Percentiles rank a stretch among this genome's conserved stretches.
Evolutionary conservation across 2,113 vertebrate genomes (phyloP).

Genomic region (Elanus axillaris): DNA sequence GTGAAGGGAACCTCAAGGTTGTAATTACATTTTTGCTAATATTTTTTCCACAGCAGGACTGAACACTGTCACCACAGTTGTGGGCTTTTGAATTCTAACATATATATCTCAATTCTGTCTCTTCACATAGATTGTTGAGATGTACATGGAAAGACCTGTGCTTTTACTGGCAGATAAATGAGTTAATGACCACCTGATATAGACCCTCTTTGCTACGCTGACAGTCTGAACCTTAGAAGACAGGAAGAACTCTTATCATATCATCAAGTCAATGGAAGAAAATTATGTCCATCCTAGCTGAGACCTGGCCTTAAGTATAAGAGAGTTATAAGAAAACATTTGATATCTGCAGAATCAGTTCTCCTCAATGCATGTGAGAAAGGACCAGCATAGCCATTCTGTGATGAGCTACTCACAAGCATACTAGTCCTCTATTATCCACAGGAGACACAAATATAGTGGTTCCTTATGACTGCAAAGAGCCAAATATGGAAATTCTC

Average conservation of each 20-base stretch:
- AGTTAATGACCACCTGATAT: not conserved
- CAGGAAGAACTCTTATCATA: not conserved
- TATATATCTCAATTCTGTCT: not conserved
- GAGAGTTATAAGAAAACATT: not conserved
- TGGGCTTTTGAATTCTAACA: not conserved
- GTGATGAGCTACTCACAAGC: not conserved
- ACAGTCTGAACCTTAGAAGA: not conserved
- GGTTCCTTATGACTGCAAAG: not conserved
- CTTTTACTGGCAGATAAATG: not conserved
- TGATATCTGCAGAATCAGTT: not conserved
- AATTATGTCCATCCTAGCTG: not conserved
- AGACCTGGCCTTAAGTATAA: not conserved
- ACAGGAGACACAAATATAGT: not conserved
- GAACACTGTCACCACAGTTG: not conserved
- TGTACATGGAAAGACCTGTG: not conserved
- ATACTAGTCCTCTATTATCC: not conserved
- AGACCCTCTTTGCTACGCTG: not conserved
- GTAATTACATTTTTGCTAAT: not conserved
- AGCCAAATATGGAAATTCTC: not conserved
- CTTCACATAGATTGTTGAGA: not conserved
- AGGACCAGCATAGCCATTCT: not conserved
- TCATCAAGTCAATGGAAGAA: not conserved
- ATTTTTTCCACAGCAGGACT: not conserved
- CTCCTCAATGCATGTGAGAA: not conserved
- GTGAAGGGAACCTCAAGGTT: not conserved